Evolutionary conservation across 92 coral and sea anemone species (phyloP), one percentile per base, ranked within the genome.

Genomic region (Phenganax stokvisi): DNA sequence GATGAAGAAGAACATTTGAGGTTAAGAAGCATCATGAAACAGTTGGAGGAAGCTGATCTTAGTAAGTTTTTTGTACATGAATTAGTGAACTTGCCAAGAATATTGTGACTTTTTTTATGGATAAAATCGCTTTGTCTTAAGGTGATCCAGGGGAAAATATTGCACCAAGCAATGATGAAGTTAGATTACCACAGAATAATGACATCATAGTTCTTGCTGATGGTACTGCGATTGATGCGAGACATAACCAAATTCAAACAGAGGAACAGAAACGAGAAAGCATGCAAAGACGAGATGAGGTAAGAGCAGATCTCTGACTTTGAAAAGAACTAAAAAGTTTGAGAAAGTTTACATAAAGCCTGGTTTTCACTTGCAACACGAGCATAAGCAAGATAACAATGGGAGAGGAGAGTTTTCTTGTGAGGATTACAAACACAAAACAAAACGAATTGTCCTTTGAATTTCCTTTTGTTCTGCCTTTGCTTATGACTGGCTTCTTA

Each of bases 201-300:
- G 97, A 94, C 71, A 86, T 91, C 83, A 94, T 94, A 16, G 91
- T 91, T 53, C 83, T 94, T 90, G 98, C 97, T 12, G 98, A 94
- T 84, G 98, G 98, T 9, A 94, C 98, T 10, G 96, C 90, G 7
- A 94, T 94, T 56, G 90, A 88, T 57, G 85, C 92, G 79, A 92
- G 90, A 84, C 97, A 94, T 27, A 87, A 92, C 20, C 91, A 89
- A 62, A 89, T 87, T 6, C 97, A 92, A 56, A 81, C 90, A 47
- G 92, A 92, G 58, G 87, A 86, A 70, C 93, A 92, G 11, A 89
- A 85, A 56, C 84, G 80, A 73, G 84, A 76, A 68, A 74, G 87
- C 1, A 74, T 92, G 53, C 88, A 89, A 56, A 87, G 82, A 73
- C 89, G 85, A 62, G 94, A 90, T 82, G 91, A 90, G 91, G 94